phyloP scores from a whole-genome alignment of 2,797 vertebrate genomes.

The Bradypus variegatus region DNA sequence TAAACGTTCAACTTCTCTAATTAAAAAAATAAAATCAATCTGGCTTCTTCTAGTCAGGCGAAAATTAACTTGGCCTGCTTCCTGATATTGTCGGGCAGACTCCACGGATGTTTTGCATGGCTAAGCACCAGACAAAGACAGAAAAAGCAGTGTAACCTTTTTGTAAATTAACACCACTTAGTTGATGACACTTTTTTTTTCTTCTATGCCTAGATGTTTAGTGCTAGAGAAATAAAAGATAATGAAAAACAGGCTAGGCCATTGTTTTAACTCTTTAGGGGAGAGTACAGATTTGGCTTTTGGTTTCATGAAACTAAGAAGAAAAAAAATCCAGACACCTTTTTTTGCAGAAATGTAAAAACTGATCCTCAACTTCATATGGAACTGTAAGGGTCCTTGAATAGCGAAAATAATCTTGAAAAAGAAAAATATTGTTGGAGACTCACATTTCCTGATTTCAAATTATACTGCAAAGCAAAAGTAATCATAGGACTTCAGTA shows the following conservation, averaged over 20 bases:
- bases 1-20: too few species aligned
- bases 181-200: background rate
- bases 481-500: too few species aligned
- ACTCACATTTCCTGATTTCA: too few species aligned
- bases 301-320: background rate
- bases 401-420: too few species aligned
- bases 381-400: too few species aligned
- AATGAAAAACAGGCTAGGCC: background rate
- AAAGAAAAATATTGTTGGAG: too few species aligned
- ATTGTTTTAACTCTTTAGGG: background rate
- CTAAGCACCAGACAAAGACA: slow-evolving; percentile 22
- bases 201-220: background rate
- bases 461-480: too few species aligned
- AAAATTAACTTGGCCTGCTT: background rate
- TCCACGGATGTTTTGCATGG: background rate
- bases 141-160: background rate
- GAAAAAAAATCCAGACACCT: background rate
- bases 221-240: background rate
- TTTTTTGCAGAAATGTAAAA: too few species aligned
- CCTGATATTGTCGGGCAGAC: background rate
- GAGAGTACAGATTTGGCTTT: background rate
- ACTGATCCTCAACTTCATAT: too few species aligned
- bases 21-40: too few species aligned
- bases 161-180: slow-evolving; percentile 38
- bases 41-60: background rate